Base-by-base conservation (phyloP, 2,113 vertebrate species). In the Athene noctua region DNA sequence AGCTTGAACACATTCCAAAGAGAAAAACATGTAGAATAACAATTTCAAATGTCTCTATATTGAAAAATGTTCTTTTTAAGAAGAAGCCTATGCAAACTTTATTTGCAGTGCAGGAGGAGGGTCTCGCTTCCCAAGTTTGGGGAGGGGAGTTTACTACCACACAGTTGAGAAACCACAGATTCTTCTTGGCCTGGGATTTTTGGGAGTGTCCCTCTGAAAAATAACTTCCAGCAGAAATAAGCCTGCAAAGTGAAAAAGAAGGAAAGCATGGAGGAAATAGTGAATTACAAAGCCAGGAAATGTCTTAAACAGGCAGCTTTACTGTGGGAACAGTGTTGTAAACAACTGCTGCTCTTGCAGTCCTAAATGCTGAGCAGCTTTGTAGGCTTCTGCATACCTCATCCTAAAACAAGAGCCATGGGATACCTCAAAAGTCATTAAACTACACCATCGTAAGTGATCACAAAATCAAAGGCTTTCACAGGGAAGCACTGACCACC, bases 261-360 rank as follows among this genome's bases (percentile, higher is more conserved):
- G 84, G 54, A 88, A 95, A 97, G 54, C 36, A 51, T 84, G 86
- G 84, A 88, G 94, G 89, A 96, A 97, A 81, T 10, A 62, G 84
- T 87, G 92, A 97, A 87, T 89, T 96, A 95, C 84, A 95, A 92
- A 96, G 86, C 84, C 91, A 95, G 92, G 94, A 97, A 97, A 95
- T 97, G 78, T 73, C 83, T 96, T 95, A 85, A 94, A 80, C 86
- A 96, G 92, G 74, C 82, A 92, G 44, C 70, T 89, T 62, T 42
- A 82, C 73, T 95, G 87, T 81, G 89, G 86, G 83, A 97, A 94
- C 91, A 57, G 86, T 61, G 17, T 9, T 36, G 30, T 75, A 77
- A 96, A 94, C 88, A 96, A 82, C 72, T 87, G 40, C 38, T 86
- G 32, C 83, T 88, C 92, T 79, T 85, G 19, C 19, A 46, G 44